Evolutionary conservation across 92 coral and sea anemone genomes (phyloP).

Genomic region (Palythoa heliodiscus): DNA sequence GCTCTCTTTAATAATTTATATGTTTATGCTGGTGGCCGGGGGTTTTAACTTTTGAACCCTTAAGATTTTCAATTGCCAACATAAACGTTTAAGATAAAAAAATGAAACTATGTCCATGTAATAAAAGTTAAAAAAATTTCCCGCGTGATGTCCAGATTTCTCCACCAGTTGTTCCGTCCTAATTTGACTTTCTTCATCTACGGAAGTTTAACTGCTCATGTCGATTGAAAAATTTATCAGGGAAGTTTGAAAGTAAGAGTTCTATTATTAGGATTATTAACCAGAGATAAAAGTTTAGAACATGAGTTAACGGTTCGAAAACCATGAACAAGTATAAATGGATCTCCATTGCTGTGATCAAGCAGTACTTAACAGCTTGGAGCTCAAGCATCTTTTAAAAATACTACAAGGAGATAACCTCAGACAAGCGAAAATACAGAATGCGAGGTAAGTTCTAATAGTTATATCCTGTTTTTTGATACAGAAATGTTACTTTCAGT

Average conservation of each 20-base stretch:
- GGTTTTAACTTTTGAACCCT: not conserved
- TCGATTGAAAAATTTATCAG: not conserved
- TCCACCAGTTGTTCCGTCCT: not conserved
- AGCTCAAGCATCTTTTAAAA: not conserved
- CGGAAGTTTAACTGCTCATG: not conserved
- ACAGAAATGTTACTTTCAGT: too few species aligned
- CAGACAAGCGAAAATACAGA: not conserved
- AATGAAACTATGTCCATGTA: not conserved
- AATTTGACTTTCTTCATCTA: not conserved
- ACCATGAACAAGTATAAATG: slow-evolving; percentile 11
- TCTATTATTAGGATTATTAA: not conserved
- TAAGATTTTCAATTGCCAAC: not conserved
- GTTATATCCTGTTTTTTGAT: not conserved
- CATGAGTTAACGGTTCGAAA: slow-evolving; percentile 6
- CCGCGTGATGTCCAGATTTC: not conserved
- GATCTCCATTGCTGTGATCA: not conserved
- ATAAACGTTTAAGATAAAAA: not conserved
- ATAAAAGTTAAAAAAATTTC: not conserved
- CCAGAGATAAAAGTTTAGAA: slow-evolving; percentile 27
- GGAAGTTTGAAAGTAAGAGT: not conserved
- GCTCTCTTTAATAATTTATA: too few species aligned
- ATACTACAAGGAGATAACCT: not conserved
- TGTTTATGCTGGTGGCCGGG: not conserved
- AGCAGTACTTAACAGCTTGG: not conserved
- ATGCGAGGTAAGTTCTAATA: slow-evolving; percentile 7